phyloP scores from a whole-genome alignment of 2,797 vertebrate species.

The Notamacropus eugenii region DNA sequence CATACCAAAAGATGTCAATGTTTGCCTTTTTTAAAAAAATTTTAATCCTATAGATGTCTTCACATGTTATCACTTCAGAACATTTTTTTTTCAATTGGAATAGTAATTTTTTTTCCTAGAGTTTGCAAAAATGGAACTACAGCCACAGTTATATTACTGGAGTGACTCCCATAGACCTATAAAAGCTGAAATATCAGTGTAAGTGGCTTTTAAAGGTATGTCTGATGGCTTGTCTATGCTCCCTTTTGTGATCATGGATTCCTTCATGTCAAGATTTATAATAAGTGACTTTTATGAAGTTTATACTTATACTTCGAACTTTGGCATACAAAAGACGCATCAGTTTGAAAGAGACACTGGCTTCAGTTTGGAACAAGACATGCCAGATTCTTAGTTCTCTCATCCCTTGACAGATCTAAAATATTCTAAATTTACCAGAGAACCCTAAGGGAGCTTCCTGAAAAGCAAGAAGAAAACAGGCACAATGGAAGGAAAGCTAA shows the following conservation, averaged over 20 bases:
- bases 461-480: neutral
- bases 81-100: neutral
- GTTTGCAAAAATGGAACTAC: neutral
- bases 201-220: neutral
- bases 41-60: constrained; percentile 17
- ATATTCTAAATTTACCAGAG: constrained; percentile 39
- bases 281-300: constrained; percentile 36
- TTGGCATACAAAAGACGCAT: neutral
- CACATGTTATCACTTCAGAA: neutral
- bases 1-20: constrained; percentile 38
- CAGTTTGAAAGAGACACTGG: constrained; percentile 33
- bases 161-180: neutral
- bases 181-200: neutral
- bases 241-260: constrained; percentile 21
- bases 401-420: neutral
- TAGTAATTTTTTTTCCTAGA: neutral
- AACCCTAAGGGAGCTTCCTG: neutral
- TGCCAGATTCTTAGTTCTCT: neutral
- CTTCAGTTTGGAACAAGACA: neutral
- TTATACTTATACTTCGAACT: neutral
- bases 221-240: constrained; percentile 5
- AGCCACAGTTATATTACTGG: neutral
- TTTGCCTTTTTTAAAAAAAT: constrained; percentile 19
- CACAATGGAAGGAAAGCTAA: neutral
- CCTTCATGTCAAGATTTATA: neutral